phyloP scores from a whole-genome alignment of 2,888 invertebrate species.

The Sicus ferrugineus region DNA sequence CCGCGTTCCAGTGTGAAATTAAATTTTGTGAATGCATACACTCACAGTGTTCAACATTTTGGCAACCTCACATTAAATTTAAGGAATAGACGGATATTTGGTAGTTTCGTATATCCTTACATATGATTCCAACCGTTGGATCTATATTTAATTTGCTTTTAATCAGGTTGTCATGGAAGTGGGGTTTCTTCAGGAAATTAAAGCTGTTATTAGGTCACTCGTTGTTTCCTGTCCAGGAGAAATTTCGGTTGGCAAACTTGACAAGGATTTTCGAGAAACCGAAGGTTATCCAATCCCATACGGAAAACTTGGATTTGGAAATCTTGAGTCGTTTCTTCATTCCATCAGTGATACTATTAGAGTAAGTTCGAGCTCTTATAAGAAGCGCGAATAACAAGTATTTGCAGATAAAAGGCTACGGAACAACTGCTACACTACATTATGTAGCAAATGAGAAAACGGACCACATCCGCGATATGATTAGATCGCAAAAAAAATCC shows the following conservation, averaged over 20 bases:
- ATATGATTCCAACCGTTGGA: no score
- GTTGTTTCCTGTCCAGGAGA: slow-evolving; percentile 51
- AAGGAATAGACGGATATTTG: no score
- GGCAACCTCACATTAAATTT: no score
- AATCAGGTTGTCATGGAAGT: slow-evolving; percentile 47
- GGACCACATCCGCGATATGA: slow-evolving; percentile 53
- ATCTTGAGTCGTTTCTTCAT: slow-evolving; percentile 51
- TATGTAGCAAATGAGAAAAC: slow-evolving; percentile 46
- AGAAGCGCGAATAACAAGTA: not conserved
- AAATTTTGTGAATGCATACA: no score
- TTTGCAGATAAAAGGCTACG: slow-evolving; percentile 49
- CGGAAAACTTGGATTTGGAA: slow-evolving; percentile 48
- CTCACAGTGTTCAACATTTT: no score
- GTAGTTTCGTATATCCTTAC: no score
- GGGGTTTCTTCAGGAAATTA: slow-evolving; percentile 48
- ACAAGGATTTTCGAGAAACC: slow-evolving; percentile 47
- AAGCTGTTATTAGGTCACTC: slow-evolving; percentile 54
- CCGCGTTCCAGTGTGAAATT: no score
- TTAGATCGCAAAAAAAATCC: slow-evolving; percentile 51
- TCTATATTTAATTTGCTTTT: not conserved
- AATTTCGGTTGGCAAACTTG: slow-evolving; percentile 49
- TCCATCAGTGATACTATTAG: slow-evolving; percentile 53
- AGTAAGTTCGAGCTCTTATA: slow-evolving; percentile 42
- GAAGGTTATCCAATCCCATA: slow-evolving; percentile 52
- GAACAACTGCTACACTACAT: slow-evolving; percentile 48